Conservation (phyloP, 2,888 invertebrate species). For the Smittia sp. region DNA sequence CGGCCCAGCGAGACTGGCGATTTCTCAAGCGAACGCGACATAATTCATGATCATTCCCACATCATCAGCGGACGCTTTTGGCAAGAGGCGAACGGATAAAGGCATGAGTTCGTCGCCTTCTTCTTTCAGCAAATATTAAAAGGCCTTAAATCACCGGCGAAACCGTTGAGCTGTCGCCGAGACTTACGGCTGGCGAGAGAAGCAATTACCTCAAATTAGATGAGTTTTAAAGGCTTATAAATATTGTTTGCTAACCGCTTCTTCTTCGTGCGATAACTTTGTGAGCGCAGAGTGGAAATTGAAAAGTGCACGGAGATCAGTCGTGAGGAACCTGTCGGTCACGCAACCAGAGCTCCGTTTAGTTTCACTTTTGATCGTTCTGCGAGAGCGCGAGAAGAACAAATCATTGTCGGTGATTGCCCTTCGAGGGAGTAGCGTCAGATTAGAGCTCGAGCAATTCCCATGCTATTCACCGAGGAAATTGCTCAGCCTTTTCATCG, state of each 20-base stretch:
- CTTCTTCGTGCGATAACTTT: not conserved
- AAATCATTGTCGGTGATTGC: not conserved
- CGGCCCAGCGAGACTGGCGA: no score
- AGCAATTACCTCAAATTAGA: constrained; percentile 10
- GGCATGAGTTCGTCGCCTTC: not conserved
- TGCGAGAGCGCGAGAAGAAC: not conserved
- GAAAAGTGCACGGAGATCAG: constrained; percentile 3
- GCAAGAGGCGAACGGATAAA: not conserved
- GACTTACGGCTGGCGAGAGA: not conserved
- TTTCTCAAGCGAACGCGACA: no score
- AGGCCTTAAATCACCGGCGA: not conserved
- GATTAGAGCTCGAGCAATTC: not conserved
- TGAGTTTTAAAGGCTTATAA: not conserved
- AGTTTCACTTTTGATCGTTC: constrained; percentile 1
- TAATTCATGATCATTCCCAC: not conserved
- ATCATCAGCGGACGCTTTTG: not conserved
- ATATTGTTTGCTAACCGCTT: not conserved
- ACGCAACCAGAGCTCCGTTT: constrained; percentile 14
- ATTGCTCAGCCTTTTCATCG: not conserved
- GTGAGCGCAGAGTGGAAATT: constrained; percentile 1
- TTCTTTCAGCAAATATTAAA: not conserved
- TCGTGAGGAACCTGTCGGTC: constrained; percentile 30
- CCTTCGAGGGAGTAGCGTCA: not conserved
- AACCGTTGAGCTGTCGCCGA: not conserved
- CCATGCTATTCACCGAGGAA: not conserved